Evolutionary conservation across 1,140 invertebrate species (phyloP), one percentile per base, ranked within the genome.

Genomic region (Orchestia grillus): DNA sequence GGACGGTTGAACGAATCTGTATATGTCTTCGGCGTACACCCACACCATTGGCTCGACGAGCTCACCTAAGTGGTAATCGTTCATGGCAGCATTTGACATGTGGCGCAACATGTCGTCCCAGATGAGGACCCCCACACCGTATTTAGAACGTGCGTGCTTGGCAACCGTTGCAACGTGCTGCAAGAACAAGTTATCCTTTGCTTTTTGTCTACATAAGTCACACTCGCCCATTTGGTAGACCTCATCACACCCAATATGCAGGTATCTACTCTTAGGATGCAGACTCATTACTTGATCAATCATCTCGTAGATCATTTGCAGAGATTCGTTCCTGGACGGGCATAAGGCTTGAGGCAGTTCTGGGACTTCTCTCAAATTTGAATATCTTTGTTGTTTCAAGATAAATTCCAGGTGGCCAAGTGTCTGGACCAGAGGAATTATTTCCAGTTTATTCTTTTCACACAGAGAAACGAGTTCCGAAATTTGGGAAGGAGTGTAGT

Each of bases 31-130:
- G 95, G 98, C 98, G 97, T 98, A 98, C 0, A 98, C 98, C 98
- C 98, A 99, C n/a, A 99, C 98, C 98, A 99, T 99, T 0, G 98
- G 98, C 97, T 99, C 98, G 0, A 99, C 98, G 92, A 98, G 98
- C 57, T 98, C 98, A 0, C 98, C 98, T n/a, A 99, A 97, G n/a
- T 98, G 98, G 97, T 98, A 98, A 95, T 98, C 98, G 97, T 97
- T 97, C 97, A 98, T 97, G 45, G 97, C 97, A 11, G 97, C 97
- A 42, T 97, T 96, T 6, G 97, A 96, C 94, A 99, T 98, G 77
- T 98, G 98, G 44, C 99, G 97, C 62, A 99, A 97, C 99, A 99
- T 99, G 97, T 99, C 99, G 97, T 99, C 99, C 99, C 99, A 99
- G 97, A 99, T 98, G 19, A 99, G 98, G 23, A 98, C 97, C n/a